Evolutionary conservation across 2,888 invertebrate species (phyloP), one percentile per base, ranked within the genome.

Genomic region (Sphinx pinastri): DNA sequence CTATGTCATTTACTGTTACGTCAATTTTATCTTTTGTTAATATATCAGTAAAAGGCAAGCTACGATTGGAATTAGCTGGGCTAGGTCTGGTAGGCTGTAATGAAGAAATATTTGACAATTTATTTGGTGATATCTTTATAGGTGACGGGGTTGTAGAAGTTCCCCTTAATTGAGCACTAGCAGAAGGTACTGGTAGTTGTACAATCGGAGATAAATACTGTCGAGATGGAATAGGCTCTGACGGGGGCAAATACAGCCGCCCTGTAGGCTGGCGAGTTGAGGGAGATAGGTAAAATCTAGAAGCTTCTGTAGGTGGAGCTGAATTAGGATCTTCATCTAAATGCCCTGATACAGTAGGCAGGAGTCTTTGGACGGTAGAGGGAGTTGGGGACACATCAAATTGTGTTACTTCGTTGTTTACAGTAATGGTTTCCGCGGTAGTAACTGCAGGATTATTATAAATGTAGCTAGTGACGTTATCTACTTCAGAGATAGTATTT

Each of bases 11-110:
- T 10, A 94, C 89, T 3, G 90, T 91, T 45, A 86, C 78, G 71
- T 93, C 92, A 19, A 93, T 82, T 75, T 92, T 93, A 83, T 93
- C 88, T 79, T 90, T 92, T 5, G 92, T 91, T 67, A 92, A 76
- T 72, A 92, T 88, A 74, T 94, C 92, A 72, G 89, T 77, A 71
- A 93, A 93, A 14, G 89, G 84, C 77, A 90, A 74, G 72, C 92
- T 93, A 68, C 77, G 78, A 71, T 84, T 85, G 49, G 80, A 71
- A 59, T 86, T 86, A 45, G 79, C 74, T 10, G 76, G 77, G 38
- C 84, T 80, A 67, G 84, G 82, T 77, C 85, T 84, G 4, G 76
- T 78, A 31, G 81, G 52, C n/a, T 84, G 73, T 71, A 82, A 84
- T 38, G 84, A 73, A 10, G 84, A 81, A 59, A 77, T 76, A 66